phyloP scores from a whole-genome alignment of 2,888 invertebrate species.

The Catonia carolina region DNA sequence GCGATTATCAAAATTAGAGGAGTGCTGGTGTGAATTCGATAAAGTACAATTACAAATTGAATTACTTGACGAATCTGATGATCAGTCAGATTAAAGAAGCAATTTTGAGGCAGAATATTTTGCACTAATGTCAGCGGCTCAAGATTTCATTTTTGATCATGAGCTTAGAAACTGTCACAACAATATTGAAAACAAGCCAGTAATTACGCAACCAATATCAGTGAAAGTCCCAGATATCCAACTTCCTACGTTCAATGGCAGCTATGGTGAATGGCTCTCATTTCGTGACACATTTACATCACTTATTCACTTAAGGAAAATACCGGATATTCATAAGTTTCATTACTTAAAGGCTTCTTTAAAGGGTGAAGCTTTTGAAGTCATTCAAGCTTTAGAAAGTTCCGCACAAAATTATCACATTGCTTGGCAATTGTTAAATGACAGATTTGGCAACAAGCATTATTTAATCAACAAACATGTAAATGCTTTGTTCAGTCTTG shows the following conservation, averaged over 20 bases:
- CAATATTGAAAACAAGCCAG: background rate
- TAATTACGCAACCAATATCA: background rate
- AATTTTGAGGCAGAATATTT: background rate
- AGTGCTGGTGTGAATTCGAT: background rate
- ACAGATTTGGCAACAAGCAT: background rate
- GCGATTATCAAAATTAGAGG: background rate
- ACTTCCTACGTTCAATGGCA: background rate
- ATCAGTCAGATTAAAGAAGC: background rate
- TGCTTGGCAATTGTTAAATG: background rate
- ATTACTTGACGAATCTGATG: background rate
- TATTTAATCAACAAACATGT: background rate
- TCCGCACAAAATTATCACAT: background rate
- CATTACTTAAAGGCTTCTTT: conserved; percentile 8
- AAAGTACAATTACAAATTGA: background rate
- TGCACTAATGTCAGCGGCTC: background rate
- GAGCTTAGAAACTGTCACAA: background rate
- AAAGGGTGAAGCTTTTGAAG: conserved; percentile 6
- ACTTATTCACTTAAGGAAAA: background rate
- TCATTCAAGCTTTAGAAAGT: conserved; percentile 4
- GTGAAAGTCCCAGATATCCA: background rate
- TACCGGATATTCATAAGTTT: background rate
- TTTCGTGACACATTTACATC: conserved; percentile 1
- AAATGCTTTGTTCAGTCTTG: conserved; percentile 4
- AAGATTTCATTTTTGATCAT: background rate
- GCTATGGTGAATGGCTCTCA: background rate